Percentiles rank a stretch among this genome's conserved stretches.
Conservation (phyloP, 2,888 invertebrate species). For the Ditylenchus weischeri region DNA sequence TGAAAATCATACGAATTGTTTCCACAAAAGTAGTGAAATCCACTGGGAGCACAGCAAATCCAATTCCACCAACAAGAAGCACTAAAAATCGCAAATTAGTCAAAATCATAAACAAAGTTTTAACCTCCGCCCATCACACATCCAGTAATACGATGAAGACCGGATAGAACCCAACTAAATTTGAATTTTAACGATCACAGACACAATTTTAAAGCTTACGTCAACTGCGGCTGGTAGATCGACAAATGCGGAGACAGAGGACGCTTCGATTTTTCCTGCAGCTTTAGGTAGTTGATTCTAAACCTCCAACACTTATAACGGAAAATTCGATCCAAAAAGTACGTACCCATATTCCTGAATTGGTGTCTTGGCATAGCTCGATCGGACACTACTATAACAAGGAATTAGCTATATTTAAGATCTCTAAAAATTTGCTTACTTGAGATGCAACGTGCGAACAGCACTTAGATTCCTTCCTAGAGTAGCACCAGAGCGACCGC, state of each 20-base stretch:
- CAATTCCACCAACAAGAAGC: conserved; percentile 53
- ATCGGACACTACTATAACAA: conserved; percentile 1
- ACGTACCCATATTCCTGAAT: conserved; percentile 53
- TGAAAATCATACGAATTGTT: conserved; percentile 34
- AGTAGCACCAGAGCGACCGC: too few relatives aligned
- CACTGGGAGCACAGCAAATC: conserved; percentile 53
- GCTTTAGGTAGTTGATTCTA: conserved; percentile 45
- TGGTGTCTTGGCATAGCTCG: conserved; percentile 33
- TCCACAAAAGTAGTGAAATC: conserved; percentile 55
- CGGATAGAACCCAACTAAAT: conserved; percentile 49
- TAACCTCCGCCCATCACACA: conserved; percentile 55
- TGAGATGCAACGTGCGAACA: too few relatives aligned
- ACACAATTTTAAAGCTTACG: conserved; percentile 17
- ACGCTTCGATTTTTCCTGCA: conserved; percentile 50
- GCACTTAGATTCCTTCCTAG: too few relatives aligned
- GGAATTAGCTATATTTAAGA: background rate
- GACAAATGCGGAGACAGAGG: conserved; percentile 58
- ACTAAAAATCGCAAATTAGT: conserved; percentile 30
- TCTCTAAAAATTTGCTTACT: too few relatives aligned
- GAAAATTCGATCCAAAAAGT: too few relatives aligned
- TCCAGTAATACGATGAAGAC: conserved; percentile 53
- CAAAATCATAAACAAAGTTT: conserved; percentile 7
- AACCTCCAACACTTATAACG: too few relatives aligned
- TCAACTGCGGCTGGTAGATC: conserved; percentile 57
- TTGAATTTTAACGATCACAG: too few relatives aligned